Evolutionary conservation across 2,888 invertebrate species (phyloP), one percentile per base, ranked within the genome.

Genomic region (Eutolmus rufibarbis): DNA sequence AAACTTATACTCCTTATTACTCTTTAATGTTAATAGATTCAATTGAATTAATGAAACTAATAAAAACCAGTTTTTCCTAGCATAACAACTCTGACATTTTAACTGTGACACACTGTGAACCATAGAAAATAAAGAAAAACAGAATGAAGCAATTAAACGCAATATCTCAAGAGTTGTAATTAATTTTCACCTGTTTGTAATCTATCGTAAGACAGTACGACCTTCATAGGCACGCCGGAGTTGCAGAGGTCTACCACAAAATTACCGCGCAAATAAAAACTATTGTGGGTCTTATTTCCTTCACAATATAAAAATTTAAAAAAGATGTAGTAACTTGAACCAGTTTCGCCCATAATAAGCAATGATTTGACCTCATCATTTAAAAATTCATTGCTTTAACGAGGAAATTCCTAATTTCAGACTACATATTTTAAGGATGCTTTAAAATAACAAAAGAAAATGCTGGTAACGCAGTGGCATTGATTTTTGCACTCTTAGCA

Each of bases 111-210:
- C 66, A 66, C 57, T 23, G 28, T 23, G 23, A 23, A 66, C 12
- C 12, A 28, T 66, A 23, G 28, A 66, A 66, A 66, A 66, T 66
- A 66, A 28, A 66, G 66, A 28, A 66, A 66, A 66, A 66, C 23
- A 66, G 23, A 66, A 66, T 66, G 66, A 66, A 19, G 66, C 28
- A 66, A 66, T 66, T 66, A 66, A 66, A 12, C 19, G 66, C 23
- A 66, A 66, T 66, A 28, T 66, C 66, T 14, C 66, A 66, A 66
- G 9, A 66, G 66, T 23, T 16, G 51, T 79, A 79, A 79, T 79
- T 79, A 79, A 79, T 79, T 79, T 79, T 28, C 79, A 51, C 51
- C 79, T 51, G 51, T 28, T 79, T 79, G 46, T 51, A 51, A 23
- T 66, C 66, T 66, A 28, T 12, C 23, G 66, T 7, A 79, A 79